Evolutionary conservation across 2,888 invertebrate species (phyloP), one percentile per base, ranked within the genome.

Genomic region (Himalopsyche japonica): DNA sequence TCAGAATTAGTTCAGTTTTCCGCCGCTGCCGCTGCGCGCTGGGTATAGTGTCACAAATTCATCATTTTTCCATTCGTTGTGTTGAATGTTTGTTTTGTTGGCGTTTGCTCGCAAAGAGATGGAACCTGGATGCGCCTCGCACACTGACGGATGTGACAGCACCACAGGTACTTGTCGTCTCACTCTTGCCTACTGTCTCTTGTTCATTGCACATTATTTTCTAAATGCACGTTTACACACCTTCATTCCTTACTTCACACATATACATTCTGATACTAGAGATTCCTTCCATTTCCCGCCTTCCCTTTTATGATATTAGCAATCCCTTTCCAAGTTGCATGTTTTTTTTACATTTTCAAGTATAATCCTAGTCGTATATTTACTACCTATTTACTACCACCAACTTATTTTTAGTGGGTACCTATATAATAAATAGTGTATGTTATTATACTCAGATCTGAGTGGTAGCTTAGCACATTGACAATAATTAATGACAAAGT

Each of bases 91-190:
- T 76, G 77, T 88, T 86, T 87, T 87, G 83, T 87, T 88, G 86
- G 87, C 86, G 87, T 86, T 85, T 87, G 87, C 87, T 86, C 87
- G 78, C 82, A 93, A 94, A 95, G 96, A 96, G 94, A 94, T 96
- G 93, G 97, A 96, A 93, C 94, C 94, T 91, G 97, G 97, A 93
- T 97, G 97, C 94, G 95, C 97, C 91, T 97, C 97, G 90, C 97
- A 97, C 93, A 95, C 96, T 91, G 97, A 97, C 92, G 97, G 97
- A 94, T 97, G 97, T 94, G 97, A 97, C 93, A 97, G 97, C 93
- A 96, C 97, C 93, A 96, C 97, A 97, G 96, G 94, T 95, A 94
- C 91, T 57, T 57, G 57, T 57, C 57, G 57, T 57, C 57, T 57
- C 57, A 57, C 57, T 57, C 57, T 57, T 57, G 57, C 57, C 57